phyloP scores from a whole-genome alignment of 2,113 vertebrate species.

The Syrrhaptes paradoxus region DNA sequence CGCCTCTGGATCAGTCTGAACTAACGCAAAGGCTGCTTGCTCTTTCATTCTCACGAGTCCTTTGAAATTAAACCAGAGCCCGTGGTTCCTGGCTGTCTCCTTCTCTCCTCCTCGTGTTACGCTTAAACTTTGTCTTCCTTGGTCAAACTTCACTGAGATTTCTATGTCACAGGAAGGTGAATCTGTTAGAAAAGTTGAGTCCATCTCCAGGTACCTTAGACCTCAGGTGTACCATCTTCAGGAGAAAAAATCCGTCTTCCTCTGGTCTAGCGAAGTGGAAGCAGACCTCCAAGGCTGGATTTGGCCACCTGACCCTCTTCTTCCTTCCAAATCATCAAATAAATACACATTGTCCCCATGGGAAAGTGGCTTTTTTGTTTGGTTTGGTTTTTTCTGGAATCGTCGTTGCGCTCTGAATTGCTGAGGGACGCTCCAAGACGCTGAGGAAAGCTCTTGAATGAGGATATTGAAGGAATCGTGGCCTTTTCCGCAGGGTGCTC shows the following conservation, averaged over 20 bases:
- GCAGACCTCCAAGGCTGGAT: not conserved
- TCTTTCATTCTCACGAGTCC: not conserved
- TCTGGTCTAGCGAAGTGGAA: not conserved
- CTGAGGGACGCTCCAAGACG: not conserved
- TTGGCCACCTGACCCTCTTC: not conserved
- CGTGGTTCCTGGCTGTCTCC: not conserved
- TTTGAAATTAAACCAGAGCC: not conserved
- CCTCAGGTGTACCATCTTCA: not conserved
- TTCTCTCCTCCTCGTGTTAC: not conserved
- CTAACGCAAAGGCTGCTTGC: not conserved
- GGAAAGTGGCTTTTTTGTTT: not conserved
- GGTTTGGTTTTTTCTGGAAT: not conserved
- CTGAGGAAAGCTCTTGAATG: not conserved
- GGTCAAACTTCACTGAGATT: accelerated
- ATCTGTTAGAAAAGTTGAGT: not conserved
- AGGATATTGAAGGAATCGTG: not conserved
- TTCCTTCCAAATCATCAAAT: not conserved
- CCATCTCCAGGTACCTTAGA: not conserved
- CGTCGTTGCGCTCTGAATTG: not conserved
- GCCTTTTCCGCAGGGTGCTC: not conserved
- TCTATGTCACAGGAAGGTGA: not conserved
- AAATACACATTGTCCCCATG: not conserved
- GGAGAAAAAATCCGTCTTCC: not conserved
- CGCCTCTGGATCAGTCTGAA: not conserved
- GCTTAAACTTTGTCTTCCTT: not conserved